Base-by-base conservation (phyloP, 2,888 invertebrate genomes). In the Ormyrus rosae region DNA sequence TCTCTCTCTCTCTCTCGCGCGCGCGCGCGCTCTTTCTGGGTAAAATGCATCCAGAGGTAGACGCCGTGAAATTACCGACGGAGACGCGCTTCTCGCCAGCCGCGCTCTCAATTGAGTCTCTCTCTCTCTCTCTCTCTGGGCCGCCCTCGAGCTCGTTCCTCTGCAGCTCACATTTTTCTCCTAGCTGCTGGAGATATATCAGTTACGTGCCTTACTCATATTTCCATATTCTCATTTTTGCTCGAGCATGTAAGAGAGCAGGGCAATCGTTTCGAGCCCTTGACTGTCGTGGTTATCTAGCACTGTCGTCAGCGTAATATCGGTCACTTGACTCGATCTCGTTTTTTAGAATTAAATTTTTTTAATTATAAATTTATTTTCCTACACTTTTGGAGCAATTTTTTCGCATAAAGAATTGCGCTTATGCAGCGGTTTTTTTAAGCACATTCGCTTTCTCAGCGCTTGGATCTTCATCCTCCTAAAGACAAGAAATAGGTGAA, bases 51-150 rank as follows among this genome's bases (percentile, higher is more conserved):
- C 86, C 82, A 78, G 84, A 83, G 86, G 84, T 86, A 88, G 85
- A 85, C 86, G 84, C 85, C 86, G 87, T 87, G 86, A 88, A 88
- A 88, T 89, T 87, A 86, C 85, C 84, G 80, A 56, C 83, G 56
- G n/a, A 48, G 61, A 65, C 8, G 61, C 34, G 13, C 56, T 61
- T 34, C 19, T 65, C 6, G 48, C 2, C 34, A 34, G 34, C 34
- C 72, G 34, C 61, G 48, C 13, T 64, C 6, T 46, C 73, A n/a
- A n/a, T 56, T 8, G 34, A 34, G 34, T 50, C 56, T 69, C 2
- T 19, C 51, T 67, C 10, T 56, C 46, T n/a, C n/a, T n/a, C 56
- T 69, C 10, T 19, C 51, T 67, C 5, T 10, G 11, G 6, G 11
- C 58, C 48, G 48, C 46, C 55, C 65, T 58, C 45, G 53, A 6